Evolutionary conservation across 2,797 vertebrate species (phyloP), one percentile per base, ranked within the genome.

Genomic region (Huso huso): DNA sequence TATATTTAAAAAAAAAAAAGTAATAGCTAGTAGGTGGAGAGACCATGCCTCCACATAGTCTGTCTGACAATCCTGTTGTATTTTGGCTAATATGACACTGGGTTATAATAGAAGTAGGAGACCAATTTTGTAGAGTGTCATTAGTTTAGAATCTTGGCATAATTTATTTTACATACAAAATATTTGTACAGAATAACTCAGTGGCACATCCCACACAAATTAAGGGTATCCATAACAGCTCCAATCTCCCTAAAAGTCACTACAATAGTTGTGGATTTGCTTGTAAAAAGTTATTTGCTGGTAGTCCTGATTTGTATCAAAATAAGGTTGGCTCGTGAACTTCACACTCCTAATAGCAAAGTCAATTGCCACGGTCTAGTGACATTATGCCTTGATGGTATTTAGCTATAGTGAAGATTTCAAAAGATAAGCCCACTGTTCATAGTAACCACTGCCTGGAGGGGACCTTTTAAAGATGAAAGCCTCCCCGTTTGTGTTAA

Each of bases 71-170:
- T 37, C 67, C 67, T 66, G 57, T 61, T 52, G 70, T 66, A 66
- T 73, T 75, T 66, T 70, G 71, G 77, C 75, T 80, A 68, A 68
- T 64, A 65, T 69, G 64, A 76, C 66, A 68, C 7, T 70, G 68
- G 72, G 77, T 62, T 64, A 12, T 57, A 51, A 76, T 4, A 76
- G 79, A 77, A 75, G 70, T 74, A 76, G 74, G 75, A 73, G 68
- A 77, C 75, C 74, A 63, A 73, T 79, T 73, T 74, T 77, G 72
- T 74, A 81, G 69, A 74, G 65, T 69, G 69, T 74, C 75, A 70
- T 64, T 83, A 76, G 78, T 72, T 69, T 74, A 74, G 78, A 80
- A 74, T 77, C 77, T 80, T 78, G 81, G 76, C 74, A 72, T 82
- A 75, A 78, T 75, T 80, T 75, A 81, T 77, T 80, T 78, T 74